Conservation (phyloP, 1,140 invertebrate species). For the Hormaphis cornu region DNA sequence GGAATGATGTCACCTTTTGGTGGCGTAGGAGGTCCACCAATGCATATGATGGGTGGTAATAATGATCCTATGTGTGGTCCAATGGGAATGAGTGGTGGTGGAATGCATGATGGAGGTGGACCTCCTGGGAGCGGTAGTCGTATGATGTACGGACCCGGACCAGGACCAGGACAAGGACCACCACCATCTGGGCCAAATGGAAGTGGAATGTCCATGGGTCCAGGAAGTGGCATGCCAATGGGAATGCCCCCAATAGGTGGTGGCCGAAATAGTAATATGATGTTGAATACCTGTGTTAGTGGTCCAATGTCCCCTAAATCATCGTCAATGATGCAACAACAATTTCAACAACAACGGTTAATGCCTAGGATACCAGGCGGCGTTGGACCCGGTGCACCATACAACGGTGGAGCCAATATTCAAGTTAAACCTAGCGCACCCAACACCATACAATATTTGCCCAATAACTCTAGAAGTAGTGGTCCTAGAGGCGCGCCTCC, state of each 20-base stretch:
- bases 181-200: background rate
- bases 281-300: slow-evolving; percentile 4
- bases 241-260: slow-evolving; percentile 33
- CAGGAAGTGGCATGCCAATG: slow-evolving; percentile 27
- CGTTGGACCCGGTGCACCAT: slow-evolving; percentile 47
- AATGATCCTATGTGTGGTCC: slow-evolving; percentile 48
- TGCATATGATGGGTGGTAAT: slow-evolving; percentile 47
- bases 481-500: slow-evolving; percentile 54
- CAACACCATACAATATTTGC: slow-evolving; percentile 95
- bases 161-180: slow-evolving; percentile 33
- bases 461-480: slow-evolving; percentile 67
- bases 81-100: slow-evolving; percentile 39
- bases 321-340: slow-evolving; percentile 35
- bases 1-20: slow-evolving; percentile 46
- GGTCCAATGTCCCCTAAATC: slow-evolving; percentile 31
- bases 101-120: slow-evolving; percentile 39
- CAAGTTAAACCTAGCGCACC: slow-evolving; percentile 93
- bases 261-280: background rate
- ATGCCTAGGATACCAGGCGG: slow-evolving; percentile 29
- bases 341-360: slow-evolving; percentile 22
- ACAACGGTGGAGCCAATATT: slow-evolving; percentile 67
- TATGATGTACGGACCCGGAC: slow-evolving; percentile 40
- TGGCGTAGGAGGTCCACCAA: slow-evolving; percentile 40
- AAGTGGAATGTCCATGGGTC: background rate
- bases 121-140: slow-evolving; percentile 41